phyloP scores from a whole-genome alignment of 2,797 vertebrate species.

The Cottoperca gobio region DNA sequence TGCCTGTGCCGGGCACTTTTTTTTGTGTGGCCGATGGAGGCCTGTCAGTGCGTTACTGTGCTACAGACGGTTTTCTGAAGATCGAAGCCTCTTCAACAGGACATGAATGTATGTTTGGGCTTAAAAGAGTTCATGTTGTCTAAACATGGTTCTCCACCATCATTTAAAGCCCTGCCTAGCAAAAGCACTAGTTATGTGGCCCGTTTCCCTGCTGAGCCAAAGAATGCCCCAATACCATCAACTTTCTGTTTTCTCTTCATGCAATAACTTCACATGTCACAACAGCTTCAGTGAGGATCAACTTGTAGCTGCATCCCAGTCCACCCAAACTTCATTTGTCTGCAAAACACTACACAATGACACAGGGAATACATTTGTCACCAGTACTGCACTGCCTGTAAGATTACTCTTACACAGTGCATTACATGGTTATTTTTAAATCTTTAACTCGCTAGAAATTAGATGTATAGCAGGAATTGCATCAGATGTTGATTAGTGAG shows the following conservation, averaged over 20 bases:
- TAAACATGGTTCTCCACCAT: constrained; percentile 51
- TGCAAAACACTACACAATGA: constrained; percentile 41
- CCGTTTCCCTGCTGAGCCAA: constrained; percentile 80
- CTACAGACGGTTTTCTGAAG: constrained; percentile 60
- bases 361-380: constrained; percentile 51
- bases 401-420: constrained; percentile 34
- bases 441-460: constrained; percentile 44
- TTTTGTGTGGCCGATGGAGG: constrained; percentile 62
- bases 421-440: constrained; percentile 37
- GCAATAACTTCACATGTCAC: constrained; percentile 73
- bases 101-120: constrained; percentile 81
- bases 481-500: constrained; percentile 45
- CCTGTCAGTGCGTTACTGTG: constrained; percentile 55
- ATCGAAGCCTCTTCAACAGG: constrained; percentile 70
- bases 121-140: constrained; percentile 57
- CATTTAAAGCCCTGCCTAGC: constrained; percentile 63
- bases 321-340: constrained; percentile 54
- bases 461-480: constrained; percentile 31
- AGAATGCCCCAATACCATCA: constrained; percentile 78
- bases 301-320: constrained; percentile 68
- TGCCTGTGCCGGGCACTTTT: constrained; percentile 62
- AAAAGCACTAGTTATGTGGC: constrained; percentile 72
- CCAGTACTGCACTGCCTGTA: constrained; percentile 36
- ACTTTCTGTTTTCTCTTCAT: constrained; percentile 63
- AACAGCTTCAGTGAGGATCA: constrained; percentile 65